phyloP scores from a whole-genome alignment of 2,888 invertebrate genomes.

The Dendrolimus houi region DNA sequence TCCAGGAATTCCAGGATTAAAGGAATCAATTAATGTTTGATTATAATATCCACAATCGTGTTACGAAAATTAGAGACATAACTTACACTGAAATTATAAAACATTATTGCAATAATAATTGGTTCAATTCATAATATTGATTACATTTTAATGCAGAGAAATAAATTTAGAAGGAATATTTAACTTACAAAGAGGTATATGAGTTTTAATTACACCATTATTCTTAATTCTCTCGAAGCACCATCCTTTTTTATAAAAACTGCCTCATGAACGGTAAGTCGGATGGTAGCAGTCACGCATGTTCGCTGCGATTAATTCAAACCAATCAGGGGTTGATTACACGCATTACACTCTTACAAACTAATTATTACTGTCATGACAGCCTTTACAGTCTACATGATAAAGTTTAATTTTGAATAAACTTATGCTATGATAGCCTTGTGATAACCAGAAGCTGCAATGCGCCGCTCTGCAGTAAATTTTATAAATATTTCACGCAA shows the following conservation, averaged over 20 bases:
- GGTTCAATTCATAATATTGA: conserved; percentile 8
- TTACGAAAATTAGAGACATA: conserved; percentile 1
- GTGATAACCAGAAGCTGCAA: conserved; percentile 11
- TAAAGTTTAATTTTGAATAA: conserved; percentile 25
- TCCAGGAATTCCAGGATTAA: too few species aligned
- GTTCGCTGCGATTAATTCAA: conserved; percentile 69
- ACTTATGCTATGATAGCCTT: conserved; percentile 4
- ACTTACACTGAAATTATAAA: neutral
- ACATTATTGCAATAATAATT: conserved; percentile 6
- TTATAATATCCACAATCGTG: neutral
- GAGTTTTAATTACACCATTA: conserved; percentile 68
- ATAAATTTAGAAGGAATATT: conserved; percentile 34
- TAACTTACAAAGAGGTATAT: conserved; percentile 44
- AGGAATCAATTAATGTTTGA: neutral
- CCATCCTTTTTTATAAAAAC: conserved; percentile 58
- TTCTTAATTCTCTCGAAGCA: conserved; percentile 59
- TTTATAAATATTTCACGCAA: conserved; percentile 55
- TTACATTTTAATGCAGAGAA: conserved; percentile 11
- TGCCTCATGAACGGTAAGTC: conserved; percentile 37
- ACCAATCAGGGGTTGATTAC: conserved; percentile 73
- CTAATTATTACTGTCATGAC: conserved; percentile 23
- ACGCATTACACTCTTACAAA: conserved; percentile 60
- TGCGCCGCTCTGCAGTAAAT: conserved; percentile 46
- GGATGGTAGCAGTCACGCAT: conserved; percentile 71
- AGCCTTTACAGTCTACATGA: conserved; percentile 19